These are phyloP conservation scores for Meiosimyza decipiens DNA, from an alignment of 2,888 invertebrate species.

Conservation along the genomic window DNA sequence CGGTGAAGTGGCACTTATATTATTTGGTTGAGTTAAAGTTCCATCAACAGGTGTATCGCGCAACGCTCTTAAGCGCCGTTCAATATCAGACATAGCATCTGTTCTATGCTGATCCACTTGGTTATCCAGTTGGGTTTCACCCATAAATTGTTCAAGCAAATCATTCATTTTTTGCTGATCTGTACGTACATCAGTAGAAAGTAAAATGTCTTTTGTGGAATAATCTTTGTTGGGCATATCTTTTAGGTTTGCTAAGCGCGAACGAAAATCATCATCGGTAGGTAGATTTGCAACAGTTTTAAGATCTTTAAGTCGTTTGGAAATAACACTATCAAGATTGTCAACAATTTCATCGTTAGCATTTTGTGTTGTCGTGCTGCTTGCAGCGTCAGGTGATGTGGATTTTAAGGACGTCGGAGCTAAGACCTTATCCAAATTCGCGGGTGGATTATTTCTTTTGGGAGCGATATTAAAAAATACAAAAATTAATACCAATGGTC, in stretches of 20 bases:
- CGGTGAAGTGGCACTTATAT: neutral
- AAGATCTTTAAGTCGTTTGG: constrained; percentile 75
- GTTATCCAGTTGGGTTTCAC: constrained; percentile 70
- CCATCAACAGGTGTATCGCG: constrained; percentile 64
- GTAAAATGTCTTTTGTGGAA: constrained; percentile 61
- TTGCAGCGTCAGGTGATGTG: constrained; percentile 14
- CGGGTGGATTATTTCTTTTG: constrained; percentile 51
- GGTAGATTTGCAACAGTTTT: constrained; percentile 70
- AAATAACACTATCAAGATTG: constrained; percentile 70
- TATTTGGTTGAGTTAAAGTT: neutral
- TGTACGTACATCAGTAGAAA: constrained; percentile 71
- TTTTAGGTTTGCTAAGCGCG: constrained; percentile 76
- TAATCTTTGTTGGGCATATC: constrained; percentile 68
- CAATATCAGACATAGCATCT: constrained; percentile 70
- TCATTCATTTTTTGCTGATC: constrained; percentile 79
- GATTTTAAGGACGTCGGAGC: constrained; percentile 48
- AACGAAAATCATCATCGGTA: constrained; percentile 74
- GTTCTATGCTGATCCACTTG: constrained; percentile 67
- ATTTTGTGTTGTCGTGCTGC: constrained; percentile 37
- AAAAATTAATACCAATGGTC: neutral
- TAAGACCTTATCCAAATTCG: constrained; percentile 55
- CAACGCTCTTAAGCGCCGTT: constrained; percentile 69
- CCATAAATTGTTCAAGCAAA: constrained; percentile 71
- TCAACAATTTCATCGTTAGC: constrained; percentile 55
- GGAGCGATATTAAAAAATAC: neutral